Evolutionary conservation across 2,888 invertebrate species (phyloP).

Genomic region (Hypolimnas misippus): DNA sequence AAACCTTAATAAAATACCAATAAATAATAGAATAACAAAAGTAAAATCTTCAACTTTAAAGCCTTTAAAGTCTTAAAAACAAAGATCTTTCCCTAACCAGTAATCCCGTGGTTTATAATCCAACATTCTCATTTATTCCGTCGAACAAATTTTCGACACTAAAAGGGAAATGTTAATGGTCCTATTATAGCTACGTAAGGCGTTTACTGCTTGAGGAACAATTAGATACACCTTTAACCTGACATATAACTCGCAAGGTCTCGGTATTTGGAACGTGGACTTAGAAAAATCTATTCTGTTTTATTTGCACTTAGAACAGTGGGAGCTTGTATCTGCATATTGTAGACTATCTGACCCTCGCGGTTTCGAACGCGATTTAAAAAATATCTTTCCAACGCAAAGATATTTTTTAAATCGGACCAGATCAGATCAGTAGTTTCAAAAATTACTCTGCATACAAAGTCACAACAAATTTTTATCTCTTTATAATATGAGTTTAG

Average conservation of each 20-base stretch:
- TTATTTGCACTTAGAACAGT: too few species aligned
- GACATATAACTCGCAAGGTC: conserved; percentile 17
- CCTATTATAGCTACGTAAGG: conserved; percentile 62
- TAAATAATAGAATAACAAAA: background rate
- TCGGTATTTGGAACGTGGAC: conserved; percentile 1
- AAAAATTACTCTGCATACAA: too few species aligned
- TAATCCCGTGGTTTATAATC: conserved; percentile 7
- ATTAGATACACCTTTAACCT: conserved; percentile 51
- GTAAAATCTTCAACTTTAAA: background rate
- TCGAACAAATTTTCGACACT: conserved; percentile 33
- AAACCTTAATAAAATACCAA: background rate
- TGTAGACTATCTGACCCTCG: too few species aligned
- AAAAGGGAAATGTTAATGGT: conserved; percentile 53
- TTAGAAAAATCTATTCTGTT: conserved; percentile 4
- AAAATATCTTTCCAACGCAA: too few species aligned
- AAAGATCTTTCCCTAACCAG: conserved; percentile 2
- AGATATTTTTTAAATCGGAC: too few species aligned
- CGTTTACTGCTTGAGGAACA: conserved; percentile 64
- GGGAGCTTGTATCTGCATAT: too few species aligned
- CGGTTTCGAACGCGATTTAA: too few species aligned
- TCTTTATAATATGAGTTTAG: too few species aligned
- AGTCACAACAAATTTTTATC: too few species aligned
- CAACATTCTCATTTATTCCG: conserved; percentile 21
- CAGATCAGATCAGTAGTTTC: too few species aligned
- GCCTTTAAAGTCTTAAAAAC: background rate